Percentiles rank a stretch among this genome's conserved stretches.
These are phyloP conservation scores for Amia ocellicauda DNA, from an alignment of 2,113 vertebrate species.

Conservation along the genomic window DNA sequence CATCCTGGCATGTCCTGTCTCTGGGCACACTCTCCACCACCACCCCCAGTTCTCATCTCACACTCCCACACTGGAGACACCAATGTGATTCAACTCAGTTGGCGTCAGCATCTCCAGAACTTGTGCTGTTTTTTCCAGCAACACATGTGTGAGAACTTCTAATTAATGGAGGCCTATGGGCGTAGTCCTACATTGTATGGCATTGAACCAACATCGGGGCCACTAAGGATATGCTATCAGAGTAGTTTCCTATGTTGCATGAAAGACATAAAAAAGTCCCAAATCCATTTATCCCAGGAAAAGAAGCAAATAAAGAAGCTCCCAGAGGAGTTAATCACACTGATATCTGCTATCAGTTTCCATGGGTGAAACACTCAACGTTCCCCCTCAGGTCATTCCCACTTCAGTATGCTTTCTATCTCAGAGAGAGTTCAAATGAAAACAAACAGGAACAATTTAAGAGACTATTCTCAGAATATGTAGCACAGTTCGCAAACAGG, in stretches of 20 bases:
- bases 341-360: background rate
- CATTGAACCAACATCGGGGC: too few relatives aligned
- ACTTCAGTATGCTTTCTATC: background rate
- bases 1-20: background rate
- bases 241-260: too few relatives aligned
- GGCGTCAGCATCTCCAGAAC: too few relatives aligned
- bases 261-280: background rate
- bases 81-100: too few relatives aligned
- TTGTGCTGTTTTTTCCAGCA: too few relatives aligned
- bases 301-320: background rate
- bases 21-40: background rate
- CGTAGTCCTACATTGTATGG: too few relatives aligned
- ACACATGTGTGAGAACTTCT: too few relatives aligned
- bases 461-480: background rate
- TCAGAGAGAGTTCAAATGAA: background rate
- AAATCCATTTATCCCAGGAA: background rate
- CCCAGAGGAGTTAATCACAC: background rate
- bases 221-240: too few relatives aligned
- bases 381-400: background rate
- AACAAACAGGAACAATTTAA: background rate
- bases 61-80: background rate
- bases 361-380: background rate
- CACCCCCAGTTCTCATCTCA: slow-evolving; percentile 12
- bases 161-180: too few relatives aligned
- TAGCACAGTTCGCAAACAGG: background rate